Conservation (phyloP, 2,113 vertebrate genomes). For the Hippolais icterina region DNA sequence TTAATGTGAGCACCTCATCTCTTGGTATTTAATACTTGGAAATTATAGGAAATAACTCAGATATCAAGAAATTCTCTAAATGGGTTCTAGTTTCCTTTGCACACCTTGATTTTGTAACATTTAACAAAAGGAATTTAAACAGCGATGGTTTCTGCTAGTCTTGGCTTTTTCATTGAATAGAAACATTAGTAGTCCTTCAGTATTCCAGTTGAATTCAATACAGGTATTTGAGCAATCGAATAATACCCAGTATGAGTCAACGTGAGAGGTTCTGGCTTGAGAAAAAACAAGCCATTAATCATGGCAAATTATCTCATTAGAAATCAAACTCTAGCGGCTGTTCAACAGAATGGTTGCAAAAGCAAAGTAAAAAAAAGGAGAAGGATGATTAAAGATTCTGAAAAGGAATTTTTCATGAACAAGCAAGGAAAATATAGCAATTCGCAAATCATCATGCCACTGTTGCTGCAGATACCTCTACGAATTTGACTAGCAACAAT, state of each 20-base stretch:
- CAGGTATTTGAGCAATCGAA: background rate
- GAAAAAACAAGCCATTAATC: background rate
- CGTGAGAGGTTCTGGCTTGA: background rate
- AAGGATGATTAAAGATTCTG: background rate
- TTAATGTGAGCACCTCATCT: background rate
- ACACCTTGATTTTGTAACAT: fast-evolving
- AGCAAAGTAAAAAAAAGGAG: fast-evolving
- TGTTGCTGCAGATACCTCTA: background rate
- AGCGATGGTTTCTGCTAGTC: background rate
- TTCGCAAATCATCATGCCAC: background rate
- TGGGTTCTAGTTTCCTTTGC: background rate
- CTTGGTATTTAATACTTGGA: background rate
- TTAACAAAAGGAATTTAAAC: background rate
- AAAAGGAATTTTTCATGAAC: background rate
- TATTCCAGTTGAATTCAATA: background rate
- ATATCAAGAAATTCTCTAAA: background rate
- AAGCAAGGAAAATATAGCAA: background rate
- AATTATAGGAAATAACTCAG: background rate
- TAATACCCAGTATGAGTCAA: background rate
- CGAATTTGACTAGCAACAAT: background rate
- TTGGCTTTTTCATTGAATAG: background rate
- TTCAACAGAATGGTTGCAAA: background rate
- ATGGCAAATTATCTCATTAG: background rate
- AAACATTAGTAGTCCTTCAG: background rate
- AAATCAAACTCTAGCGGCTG: background rate